Evolutionary conservation across 37 sponge, comb jelly and placozoan genomes (phyloP).

Genomic region (Chondrilla cf. caribensis): DNA sequence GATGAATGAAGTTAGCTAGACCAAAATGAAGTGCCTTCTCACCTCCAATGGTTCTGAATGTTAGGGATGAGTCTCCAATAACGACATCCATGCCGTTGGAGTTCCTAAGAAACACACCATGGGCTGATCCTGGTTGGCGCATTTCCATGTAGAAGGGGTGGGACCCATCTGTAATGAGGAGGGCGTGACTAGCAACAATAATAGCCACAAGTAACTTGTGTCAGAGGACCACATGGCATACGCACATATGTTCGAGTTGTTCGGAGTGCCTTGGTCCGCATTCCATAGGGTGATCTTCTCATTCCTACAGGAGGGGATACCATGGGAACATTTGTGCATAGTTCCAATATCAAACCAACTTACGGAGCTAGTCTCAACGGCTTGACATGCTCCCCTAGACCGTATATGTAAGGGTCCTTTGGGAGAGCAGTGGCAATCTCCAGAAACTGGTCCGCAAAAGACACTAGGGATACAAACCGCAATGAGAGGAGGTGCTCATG

Average conservation of each 20-base stretch:
- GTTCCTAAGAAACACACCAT: slow-evolving; percentile 47
- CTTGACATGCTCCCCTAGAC: slow-evolving; percentile 78
- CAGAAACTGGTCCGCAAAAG: slow-evolving; percentile 81
- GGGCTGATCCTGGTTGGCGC: slow-evolving; percentile 25
- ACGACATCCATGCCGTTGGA: slow-evolving; percentile 54
- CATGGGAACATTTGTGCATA: neutral
- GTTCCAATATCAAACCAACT: neutral
- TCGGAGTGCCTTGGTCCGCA: neutral
- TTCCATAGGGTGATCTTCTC: neutral
- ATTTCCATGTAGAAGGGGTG: slow-evolving; percentile 48
- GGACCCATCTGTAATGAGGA: slow-evolving; percentile 35
- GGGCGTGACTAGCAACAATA: neutral
- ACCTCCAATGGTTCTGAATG: slow-evolving; percentile 57
- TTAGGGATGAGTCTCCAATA: neutral
- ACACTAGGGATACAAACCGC: slow-evolving; percentile 51
- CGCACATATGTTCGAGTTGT: neutral
- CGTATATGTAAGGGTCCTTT: slow-evolving; percentile 60
- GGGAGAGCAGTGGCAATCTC: slow-evolving; percentile 66
- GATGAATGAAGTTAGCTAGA: neutral
- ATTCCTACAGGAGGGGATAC: neutral
- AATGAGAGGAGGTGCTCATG: neutral
- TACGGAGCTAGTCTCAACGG: slow-evolving; percentile 15
- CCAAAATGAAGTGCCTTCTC: neutral
- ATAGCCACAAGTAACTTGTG: neutral
- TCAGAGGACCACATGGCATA: no score